Conservation (phyloP, 2,113 vertebrate species). For the Lonchura striata region DNA sequence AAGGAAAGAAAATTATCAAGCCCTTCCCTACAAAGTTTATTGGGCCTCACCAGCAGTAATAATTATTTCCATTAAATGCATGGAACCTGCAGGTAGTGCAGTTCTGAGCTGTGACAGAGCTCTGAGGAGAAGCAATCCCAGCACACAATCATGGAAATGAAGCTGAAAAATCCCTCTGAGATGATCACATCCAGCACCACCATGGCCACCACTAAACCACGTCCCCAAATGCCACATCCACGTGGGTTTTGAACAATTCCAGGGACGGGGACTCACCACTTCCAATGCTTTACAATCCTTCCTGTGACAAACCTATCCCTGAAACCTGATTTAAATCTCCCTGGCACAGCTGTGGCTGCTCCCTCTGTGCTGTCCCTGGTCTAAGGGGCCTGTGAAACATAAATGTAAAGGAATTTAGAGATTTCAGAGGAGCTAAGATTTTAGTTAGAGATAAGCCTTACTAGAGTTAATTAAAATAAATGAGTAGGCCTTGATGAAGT, state of each 20-base stretch:
- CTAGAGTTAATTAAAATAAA: too few species aligned
- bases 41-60: not conserved
- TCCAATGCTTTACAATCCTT: not conserved
- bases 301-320: not conserved
- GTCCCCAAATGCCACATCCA: not conserved
- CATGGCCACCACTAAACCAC: not conserved
- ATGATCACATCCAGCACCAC: not conserved
- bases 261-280: not conserved
- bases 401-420: too few species aligned
- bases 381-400: not conserved
- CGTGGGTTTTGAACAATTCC: accelerated
- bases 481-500: too few species aligned
- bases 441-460: too few species aligned
- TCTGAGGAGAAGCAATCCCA: not conserved
- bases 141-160: not conserved
- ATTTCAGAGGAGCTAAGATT: too few species aligned
- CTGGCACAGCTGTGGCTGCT: not conserved
- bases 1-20: not conserved
- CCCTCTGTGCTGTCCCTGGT: not conserved
- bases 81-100: not conserved
- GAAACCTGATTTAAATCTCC: not conserved
- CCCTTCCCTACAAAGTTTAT: not conserved
- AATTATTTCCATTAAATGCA: not conserved
- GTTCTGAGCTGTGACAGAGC: not conserved
- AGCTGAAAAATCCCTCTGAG: not conserved